A percentile compares a stretch with the other conserved stretches of the same genome.
Evolutionary conservation across 2,888 invertebrate species (phyloP).

Genomic region (Pasiphila rectangulata): DNA sequence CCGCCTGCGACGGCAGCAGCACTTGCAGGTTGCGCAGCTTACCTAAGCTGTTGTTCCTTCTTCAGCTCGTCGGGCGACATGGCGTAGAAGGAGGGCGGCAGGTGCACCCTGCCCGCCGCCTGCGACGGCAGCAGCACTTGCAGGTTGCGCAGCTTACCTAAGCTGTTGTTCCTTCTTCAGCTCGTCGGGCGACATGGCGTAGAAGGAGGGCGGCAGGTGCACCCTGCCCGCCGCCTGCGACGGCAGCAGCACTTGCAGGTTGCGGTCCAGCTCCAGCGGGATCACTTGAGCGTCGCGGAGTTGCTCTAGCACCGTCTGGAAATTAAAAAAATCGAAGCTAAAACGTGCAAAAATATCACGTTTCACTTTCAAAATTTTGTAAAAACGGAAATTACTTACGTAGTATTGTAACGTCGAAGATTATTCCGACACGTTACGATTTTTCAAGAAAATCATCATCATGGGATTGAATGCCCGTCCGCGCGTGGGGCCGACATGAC

Average conservation of each 20-base stretch:
- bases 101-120: slow-evolving; percentile 83
- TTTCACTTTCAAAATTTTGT: too few relatives aligned
- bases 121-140: slow-evolving; percentile 80
- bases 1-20: too few relatives aligned
- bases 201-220: slow-evolving; percentile 92
- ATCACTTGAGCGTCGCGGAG: slow-evolving; percentile 90
- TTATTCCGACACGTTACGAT: too few relatives aligned
- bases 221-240: slow-evolving; percentile 85
- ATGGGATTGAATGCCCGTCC: too few relatives aligned
- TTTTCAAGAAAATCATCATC: too few relatives aligned
- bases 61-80: slow-evolving; percentile 91
- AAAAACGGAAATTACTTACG: too few relatives aligned
- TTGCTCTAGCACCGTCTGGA: slow-evolving; percentile 86
- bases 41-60: slow-evolving; percentile 89
- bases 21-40: too few relatives aligned
- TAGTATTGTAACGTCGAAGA: too few relatives aligned
- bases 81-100: slow-evolving; percentile 91
- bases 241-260: slow-evolving; percentile 90
- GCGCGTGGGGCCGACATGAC: too few relatives aligned
- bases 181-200: slow-evolving; percentile 89
- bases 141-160: slow-evolving; percentile 62
- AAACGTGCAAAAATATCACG: too few relatives aligned
- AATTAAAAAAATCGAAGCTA: slow-evolving; percentile 30
- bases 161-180: slow-evolving; percentile 89
- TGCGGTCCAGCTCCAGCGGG: slow-evolving; percentile 91